Evolutionary conservation across 1,140 invertebrate genomes (phyloP), one percentile per base, ranked within the genome.

Genomic region (Drosophila tristis): DNA sequence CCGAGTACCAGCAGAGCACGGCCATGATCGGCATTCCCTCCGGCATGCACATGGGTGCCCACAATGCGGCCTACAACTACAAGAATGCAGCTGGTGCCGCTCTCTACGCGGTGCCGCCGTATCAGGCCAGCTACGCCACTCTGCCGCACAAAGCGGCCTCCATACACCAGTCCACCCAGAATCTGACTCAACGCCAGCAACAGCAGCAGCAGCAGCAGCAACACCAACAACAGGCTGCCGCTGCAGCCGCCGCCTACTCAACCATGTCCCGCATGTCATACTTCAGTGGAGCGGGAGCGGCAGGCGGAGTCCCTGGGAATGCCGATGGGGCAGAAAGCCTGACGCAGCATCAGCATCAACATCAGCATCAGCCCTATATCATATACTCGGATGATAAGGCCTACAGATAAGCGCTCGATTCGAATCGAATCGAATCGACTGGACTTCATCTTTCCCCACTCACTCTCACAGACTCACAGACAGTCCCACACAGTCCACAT

Each of bases 1-100:
- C 93, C 5, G 94, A 95, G 57, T 96, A 96, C 68, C 93, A 95
- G 53, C 95, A 95, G 57, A 95, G 94, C 29, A 95, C 94, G 1
- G 82, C 95, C 16, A 95, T 93, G 73, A 94, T 93, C 74, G 94
- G 92, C 74, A 93, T 93, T 85, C 94, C 93, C 2, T 82, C 92
- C 56, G 66, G 65, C 25, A 82, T 91, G 78, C 80, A 94, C 61
- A 67, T 93, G 85, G 91, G 94, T 60, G 92, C 91, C 15, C 93
- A 92, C 35, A 94, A 93, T 92, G 93, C 84, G 58, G 93, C 58
- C 80, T 92, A 92, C 6, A 93, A 91, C 43, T 92, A 93, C 9
- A 95, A 93, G 92, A 90, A 80, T 31, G 73, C 75, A 7, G 84
- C 53, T 3, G 94, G 94, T 73, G 89, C 92, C 0, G 91, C 92